Evolutionary conservation across 1,140 invertebrate species (phyloP).

Genomic region (Drosophila miranda): DNA sequence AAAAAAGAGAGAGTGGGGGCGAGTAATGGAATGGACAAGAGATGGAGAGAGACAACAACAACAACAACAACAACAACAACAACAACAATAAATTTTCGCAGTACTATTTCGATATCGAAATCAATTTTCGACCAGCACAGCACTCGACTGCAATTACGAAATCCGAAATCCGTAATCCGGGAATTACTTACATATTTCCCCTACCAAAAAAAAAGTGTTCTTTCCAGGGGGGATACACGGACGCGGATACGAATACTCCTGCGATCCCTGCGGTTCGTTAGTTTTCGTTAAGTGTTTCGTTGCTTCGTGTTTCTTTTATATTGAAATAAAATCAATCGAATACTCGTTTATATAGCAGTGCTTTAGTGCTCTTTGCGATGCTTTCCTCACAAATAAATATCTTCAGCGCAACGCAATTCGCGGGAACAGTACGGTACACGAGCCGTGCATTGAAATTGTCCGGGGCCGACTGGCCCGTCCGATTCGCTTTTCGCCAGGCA

Average conservation of each 20-base stretch:
- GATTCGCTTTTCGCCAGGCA: constrained; percentile 57
- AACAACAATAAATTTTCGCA: constrained; percentile 9
- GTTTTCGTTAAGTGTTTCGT: constrained; percentile 51
- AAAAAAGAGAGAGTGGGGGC: too few relatives aligned
- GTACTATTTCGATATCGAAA: constrained; percentile 1
- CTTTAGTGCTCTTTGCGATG: constrained; percentile 5
- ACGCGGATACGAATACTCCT: background rate
- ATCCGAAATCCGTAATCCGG: background rate
- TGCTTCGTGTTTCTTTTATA: constrained; percentile 33
- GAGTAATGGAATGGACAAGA: constrained; percentile 28
- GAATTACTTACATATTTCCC: background rate
- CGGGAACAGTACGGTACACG: constrained; percentile 33
- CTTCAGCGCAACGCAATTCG: constrained; percentile 50
- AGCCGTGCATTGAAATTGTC: constrained; percentile 78
- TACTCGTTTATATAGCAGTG: constrained; percentile 2
- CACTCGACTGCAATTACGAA: constrained; percentile 12
- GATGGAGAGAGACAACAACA: constrained; percentile 26
- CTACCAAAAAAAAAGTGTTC: background rate
- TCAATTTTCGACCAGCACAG: background rate
- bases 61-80: constrained; percentile 4
- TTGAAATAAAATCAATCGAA: constrained; percentile 55
- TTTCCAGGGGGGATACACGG: too few relatives aligned
- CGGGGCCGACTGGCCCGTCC: constrained; percentile 69
- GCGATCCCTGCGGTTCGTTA: constrained; percentile 34
- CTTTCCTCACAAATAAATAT: constrained; percentile 39